Conservation (phyloP, 2,113 vertebrate species). For the Solea solea region DNA sequence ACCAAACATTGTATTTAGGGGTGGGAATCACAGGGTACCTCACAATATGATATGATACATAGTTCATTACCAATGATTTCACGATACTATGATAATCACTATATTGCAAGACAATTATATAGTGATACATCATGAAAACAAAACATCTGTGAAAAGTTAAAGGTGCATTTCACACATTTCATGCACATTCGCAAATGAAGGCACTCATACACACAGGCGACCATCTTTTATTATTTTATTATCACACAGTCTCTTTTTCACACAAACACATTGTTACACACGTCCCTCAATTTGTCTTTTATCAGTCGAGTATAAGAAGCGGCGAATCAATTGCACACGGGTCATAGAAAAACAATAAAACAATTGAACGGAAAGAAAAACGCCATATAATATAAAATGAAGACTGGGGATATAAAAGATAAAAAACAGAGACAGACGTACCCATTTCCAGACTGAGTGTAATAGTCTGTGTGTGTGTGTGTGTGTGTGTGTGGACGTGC, state of each 20-base stretch:
- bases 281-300: conserved; percentile 3
- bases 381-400: background rate
- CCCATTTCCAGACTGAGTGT: background rate
- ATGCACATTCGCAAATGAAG: conserved; percentile 14
- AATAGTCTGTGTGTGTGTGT: background rate
- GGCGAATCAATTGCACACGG: conserved; percentile 1
- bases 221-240: background rate
- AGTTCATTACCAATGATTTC: too few relatives aligned
- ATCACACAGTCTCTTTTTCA: conserved; percentile 11
- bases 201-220: background rate
- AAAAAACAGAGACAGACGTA: background rate
- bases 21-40: too few relatives aligned
- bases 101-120: too few relatives aligned
- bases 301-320: background rate
- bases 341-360: background rate
- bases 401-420: conserved; percentile 1
- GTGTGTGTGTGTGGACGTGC: background rate
- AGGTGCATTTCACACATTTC: conserved; percentile 1
- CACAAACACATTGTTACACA: conserved; percentile 9
- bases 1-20: too few relatives aligned
- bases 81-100: too few relatives aligned
- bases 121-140: too few relatives aligned
- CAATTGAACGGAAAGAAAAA: conserved; percentile 1
- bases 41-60: too few relatives aligned
- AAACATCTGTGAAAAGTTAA: too few relatives aligned